These are phyloP conservation scores for Enoplolaimus lenunculus DNA, from an alignment of 2,888 invertebrate genomes.

Conservation along the genomic window DNA sequence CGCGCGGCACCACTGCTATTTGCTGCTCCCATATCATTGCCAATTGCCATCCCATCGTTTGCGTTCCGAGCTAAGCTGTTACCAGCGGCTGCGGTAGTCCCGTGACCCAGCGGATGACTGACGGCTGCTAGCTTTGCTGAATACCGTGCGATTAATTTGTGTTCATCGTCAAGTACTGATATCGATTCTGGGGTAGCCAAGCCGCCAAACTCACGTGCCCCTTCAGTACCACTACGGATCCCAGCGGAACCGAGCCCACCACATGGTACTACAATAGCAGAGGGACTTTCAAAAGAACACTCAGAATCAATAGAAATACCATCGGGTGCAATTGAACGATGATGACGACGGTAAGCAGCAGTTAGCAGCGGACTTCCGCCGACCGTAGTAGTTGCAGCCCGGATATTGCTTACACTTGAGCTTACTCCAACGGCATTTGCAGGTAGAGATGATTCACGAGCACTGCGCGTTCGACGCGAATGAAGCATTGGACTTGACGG, in stretches of 20 bases:
- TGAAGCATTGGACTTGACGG: conserved; percentile 14
- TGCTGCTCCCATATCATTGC: too few species aligned
- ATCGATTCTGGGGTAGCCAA: too few species aligned
- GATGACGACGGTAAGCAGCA: background rate
- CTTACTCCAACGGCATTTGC: background rate
- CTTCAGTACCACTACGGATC: background rate
- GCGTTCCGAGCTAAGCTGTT: background rate
- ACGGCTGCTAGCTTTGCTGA: conserved; percentile 77
- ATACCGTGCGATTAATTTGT: conserved; percentile 86
- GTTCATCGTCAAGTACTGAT: conserved; percentile 62
- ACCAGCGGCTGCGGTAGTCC: background rate
- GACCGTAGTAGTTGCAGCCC: too few species aligned
- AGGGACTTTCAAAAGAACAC: background rate
- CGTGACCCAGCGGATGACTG: background rate
- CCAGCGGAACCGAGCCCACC: background rate
- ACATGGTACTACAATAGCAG: background rate
- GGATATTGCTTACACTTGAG: background rate
- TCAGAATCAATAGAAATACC: background rate
- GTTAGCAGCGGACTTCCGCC: background rate
- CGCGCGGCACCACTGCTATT: too few species aligned
- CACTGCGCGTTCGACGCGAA: conserved; percentile 27
- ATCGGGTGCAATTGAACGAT: background rate
- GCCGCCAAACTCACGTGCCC: background rate
- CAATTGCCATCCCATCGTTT: too few species aligned
- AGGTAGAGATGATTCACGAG: conserved; percentile 19